Conservation (phyloP, 2,113 vertebrate genomes). For the Platichthys flesus region DNA sequence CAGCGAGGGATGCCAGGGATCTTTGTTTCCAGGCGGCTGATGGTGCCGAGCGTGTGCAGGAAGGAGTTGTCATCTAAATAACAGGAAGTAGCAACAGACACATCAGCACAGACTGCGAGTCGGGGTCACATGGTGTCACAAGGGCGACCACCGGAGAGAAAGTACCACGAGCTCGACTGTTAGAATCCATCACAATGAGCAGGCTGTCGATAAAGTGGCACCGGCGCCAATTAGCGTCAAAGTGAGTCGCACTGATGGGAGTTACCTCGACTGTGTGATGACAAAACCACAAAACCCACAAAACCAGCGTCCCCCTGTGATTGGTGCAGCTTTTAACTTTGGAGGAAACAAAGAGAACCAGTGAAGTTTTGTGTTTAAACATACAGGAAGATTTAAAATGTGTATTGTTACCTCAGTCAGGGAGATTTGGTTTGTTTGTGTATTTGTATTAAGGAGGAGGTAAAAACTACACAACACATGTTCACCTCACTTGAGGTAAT, state of each 20-base stretch:
- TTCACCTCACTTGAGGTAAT: too few relatives aligned
- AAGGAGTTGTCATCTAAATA: neutral
- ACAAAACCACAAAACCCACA: conserved; percentile 1
- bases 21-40: conserved; percentile 11
- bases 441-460: too few relatives aligned
- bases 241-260: neutral
- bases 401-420: too few relatives aligned
- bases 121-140: neutral
- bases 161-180: neutral
- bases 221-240: conserved; percentile 2
- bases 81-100: neutral
- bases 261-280: neutral
- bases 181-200: neutral
- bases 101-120: neutral
- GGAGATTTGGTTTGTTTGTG: too few relatives aligned
- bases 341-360: too few relatives aligned
- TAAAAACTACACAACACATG: too few relatives aligned
- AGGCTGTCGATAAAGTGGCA: neutral
- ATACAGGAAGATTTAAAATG: too few relatives aligned
- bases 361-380: too few relatives aligned
- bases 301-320: neutral
- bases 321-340: neutral
- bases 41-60: neutral
- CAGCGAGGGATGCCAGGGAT: neutral
- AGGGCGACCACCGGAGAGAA: neutral